Base-by-base conservation (phyloP, 2,797 vertebrate genomes). In the Tachyglossus aculeatus region DNA sequence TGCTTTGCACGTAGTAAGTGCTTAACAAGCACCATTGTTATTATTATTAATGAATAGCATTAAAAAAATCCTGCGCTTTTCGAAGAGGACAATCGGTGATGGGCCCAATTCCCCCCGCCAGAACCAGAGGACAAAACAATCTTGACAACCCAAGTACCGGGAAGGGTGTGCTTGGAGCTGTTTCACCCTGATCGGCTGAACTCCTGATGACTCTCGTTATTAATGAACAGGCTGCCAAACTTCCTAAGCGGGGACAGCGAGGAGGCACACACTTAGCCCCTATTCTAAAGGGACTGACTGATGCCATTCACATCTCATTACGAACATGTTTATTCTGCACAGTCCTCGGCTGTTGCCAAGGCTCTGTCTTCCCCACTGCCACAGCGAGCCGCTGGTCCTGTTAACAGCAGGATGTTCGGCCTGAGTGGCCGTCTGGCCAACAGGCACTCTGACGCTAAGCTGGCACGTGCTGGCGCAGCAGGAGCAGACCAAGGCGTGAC, bases 401-500 rank as follows among this genome's bases (percentile, higher is more conserved):
- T 85, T 84, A 92, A 89, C 90, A 88, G 94, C 93, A 93, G 95
- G 92, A 88, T 56, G 90, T 88, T 83, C 83, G 92, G 93, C 87
- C 91, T 78, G 90, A 91, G 90, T 75, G 91, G 88, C 94, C 90
- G 95, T 95, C 95, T 96, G 96, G 94, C 86, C 88, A 88, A 89
- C 92, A 86, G 94, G 89, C 86, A 82, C 89, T 81, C 80, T 85
- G 89, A 87, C 89, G 78, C 83, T 81, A 93, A 94, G 94, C 93
- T 91, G 96, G 96, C 96, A 97, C 96, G 96, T 97, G 96, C 95
- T 94, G 91, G 91, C 96, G 93, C 96, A 96, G 95, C 95, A 90
- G 96, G 95, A 92, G 92, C 93, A 79, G 94, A 88, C 86, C 86
- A 87, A 89, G 93, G 90, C 96, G 94, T 98, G 97, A 98, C 97